Evolutionary conservation across 2,888 invertebrate genomes (phyloP).

Genomic region (Chloromyia formosa): DNA sequence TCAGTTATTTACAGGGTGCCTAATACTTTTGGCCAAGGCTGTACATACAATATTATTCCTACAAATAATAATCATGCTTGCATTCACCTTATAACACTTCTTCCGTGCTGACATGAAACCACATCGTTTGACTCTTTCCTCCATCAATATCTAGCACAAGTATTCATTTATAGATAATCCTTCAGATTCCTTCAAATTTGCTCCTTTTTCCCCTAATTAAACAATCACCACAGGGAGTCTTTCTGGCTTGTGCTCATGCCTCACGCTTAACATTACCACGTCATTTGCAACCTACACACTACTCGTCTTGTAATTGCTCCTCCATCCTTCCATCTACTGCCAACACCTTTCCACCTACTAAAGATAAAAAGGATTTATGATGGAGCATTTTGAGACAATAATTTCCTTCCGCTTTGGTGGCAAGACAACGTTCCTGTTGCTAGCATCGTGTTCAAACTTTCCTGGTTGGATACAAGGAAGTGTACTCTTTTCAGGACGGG

Average conservation of each 20-base stretch:
- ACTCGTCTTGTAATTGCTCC: conserved; percentile 25
- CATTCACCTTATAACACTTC: too few species aligned
- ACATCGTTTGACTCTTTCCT: too few species aligned
- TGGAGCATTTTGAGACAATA: conserved; percentile 45
- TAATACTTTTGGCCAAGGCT: too few species aligned
- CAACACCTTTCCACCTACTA: conserved; percentile 44
- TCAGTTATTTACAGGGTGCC: too few species aligned
- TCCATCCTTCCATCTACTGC: not conserved
- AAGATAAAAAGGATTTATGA: conserved; percentile 49
- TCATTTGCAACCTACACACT: conserved; percentile 26
- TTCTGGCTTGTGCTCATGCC: not conserved
- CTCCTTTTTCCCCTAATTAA: conserved; percentile 28
- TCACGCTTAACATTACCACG: not conserved
- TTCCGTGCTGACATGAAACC: too few species aligned
- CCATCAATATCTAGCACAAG: not conserved
- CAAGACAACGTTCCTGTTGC: conserved; percentile 30
- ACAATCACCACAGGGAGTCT: conserved; percentile 42
- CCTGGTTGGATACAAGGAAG: not conserved
- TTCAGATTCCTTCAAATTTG: not conserved
- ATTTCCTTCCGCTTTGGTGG: conserved; percentile 41
- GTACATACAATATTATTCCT: too few species aligned
- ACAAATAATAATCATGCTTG: too few species aligned
- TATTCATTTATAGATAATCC: not conserved
- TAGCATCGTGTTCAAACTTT: conserved; percentile 2
- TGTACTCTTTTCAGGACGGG: not conserved